Evolutionary conservation across 1,140 invertebrate species (phyloP).

Genomic region (Acromyrmex heyeri): DNA sequence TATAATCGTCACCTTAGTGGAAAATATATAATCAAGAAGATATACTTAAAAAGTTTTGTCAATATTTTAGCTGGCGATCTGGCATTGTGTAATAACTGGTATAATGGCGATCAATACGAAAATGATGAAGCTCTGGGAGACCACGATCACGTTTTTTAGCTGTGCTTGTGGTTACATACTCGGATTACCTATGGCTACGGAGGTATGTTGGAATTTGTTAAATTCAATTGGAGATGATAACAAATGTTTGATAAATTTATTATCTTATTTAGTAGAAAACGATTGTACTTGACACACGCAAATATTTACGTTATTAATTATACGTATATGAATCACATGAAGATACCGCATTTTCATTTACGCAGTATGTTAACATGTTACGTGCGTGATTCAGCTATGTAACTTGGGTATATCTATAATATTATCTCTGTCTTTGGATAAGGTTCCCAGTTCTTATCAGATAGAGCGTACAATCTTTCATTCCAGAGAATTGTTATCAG

Average conservation of each 20-base stretch:
- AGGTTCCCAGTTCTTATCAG: conserved; percentile 56
- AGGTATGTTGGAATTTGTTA: conserved; percentile 87
- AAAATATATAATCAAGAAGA: background rate
- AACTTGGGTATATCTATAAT: conserved; percentile 27
- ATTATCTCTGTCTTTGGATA: conserved; percentile 15
- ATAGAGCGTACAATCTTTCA: conserved; percentile 14
- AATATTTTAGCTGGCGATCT: conserved; percentile 89
- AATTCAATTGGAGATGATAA: too few relatives aligned
- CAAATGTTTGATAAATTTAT: conserved; percentile 1
- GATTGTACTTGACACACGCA: background rate
- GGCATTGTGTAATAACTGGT: conserved; percentile 94
- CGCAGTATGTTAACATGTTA: background rate
- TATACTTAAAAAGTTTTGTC: background rate
- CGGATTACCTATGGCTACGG: conserved; percentile 95
- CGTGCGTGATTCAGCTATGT: background rate
- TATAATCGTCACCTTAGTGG: background rate
- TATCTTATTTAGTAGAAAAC: background rate
- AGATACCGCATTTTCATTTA: background rate
- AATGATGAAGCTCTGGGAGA: conserved; percentile 92
- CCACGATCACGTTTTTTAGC: conserved; percentile 94
- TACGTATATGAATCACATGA: background rate
- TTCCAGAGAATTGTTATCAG: conserved; percentile 70
- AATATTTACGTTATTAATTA: conserved; percentile 45
- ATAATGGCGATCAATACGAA: conserved; percentile 92
- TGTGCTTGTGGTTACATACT: conserved; percentile 94